These are phyloP conservation scores for Drosophila takahashii DNA, from an alignment of 1,140 invertebrate species.

Conservation along the genomic window DNA sequence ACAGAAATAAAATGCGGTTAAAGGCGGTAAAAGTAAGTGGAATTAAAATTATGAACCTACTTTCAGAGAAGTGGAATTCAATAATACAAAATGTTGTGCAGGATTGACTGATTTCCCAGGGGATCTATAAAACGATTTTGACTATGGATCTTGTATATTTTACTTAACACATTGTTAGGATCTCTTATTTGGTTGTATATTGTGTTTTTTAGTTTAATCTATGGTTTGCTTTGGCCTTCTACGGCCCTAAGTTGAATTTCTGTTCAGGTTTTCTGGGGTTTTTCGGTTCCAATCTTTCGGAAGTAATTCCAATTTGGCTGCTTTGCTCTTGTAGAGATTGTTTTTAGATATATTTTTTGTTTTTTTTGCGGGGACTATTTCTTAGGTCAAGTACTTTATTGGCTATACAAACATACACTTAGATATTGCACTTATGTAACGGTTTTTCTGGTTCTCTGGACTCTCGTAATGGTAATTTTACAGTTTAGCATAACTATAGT, in stretches of 20 bases:
- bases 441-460: conserved; percentile 6
- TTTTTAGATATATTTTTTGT: background rate
- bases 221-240: background rate
- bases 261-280: conserved; percentile 11
- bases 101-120: conserved; percentile 10
- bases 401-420: conserved; percentile 32
- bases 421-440: conserved; percentile 18
- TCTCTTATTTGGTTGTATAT: background rate
- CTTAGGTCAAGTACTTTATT: conserved; percentile 3
- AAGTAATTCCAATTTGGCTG: conserved; percentile 1
- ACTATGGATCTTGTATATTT: background rate
- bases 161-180: background rate
- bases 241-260: background rate
- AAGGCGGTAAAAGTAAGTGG: background rate
- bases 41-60: background rate
- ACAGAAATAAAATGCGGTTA: background rate
- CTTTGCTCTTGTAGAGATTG: background rate
- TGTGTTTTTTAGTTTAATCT: background rate
- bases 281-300: conserved; percentile 1
- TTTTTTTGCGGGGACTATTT: background rate
- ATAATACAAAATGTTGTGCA: background rate
- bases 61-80: background rate
- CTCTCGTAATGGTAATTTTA: conserved; percentile 8
- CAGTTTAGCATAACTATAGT: conserved; percentile 5
- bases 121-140: conserved; percentile 1